Base-by-base conservation (phyloP, 1,140 invertebrate genomes). In the Harlomillsia oculata region DNA sequence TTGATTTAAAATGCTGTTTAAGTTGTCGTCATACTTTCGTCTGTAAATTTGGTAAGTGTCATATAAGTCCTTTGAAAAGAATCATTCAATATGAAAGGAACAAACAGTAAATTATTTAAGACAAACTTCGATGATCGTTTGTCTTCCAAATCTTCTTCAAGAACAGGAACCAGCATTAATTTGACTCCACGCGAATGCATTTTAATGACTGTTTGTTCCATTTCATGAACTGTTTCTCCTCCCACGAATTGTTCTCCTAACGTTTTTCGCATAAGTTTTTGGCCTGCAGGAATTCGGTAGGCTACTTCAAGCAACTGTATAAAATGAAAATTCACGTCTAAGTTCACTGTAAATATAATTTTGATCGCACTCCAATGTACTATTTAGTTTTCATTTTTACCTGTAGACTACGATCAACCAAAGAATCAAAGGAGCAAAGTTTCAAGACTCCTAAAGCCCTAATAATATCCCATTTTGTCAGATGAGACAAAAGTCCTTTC, bases 91-190 rank as follows among this genome's bases (percentile, higher is more conserved):
- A 25, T 16, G 14, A 21, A 23, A 30, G 54, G 53, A 53, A 28
- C 59, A 53, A 59, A 36, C 16, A 36, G 41, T 36, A 56, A 20
- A 32, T 44, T 21, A 20, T 48, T 25, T 53, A 30, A 25, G 25
- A 16, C 25, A 16, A 54, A 58, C 59, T 43, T 46, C n/a, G 55
- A 53, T 18, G 46, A 59, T 59, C 28, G 54, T 9, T 49, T 49
- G 44, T 70, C 67, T 18, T 69, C 67, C 3, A 71, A 59, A 41
- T 72, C 70, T 43, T 71, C 71, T 58, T 72, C 71, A 21, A 72
- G 61, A 25, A 70, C 70, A 29, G 70, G 72, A 18, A 67, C 66
- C 16, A 73, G 62, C 71, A 73, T 72, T 5, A 72, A 63, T n/a
- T 59, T 45, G 5, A 73, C 54, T 9, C 67, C 67, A 5, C 65